Conservation (phyloP, 2,113 vertebrate species). For the Triplophysa siluroides region DNA sequence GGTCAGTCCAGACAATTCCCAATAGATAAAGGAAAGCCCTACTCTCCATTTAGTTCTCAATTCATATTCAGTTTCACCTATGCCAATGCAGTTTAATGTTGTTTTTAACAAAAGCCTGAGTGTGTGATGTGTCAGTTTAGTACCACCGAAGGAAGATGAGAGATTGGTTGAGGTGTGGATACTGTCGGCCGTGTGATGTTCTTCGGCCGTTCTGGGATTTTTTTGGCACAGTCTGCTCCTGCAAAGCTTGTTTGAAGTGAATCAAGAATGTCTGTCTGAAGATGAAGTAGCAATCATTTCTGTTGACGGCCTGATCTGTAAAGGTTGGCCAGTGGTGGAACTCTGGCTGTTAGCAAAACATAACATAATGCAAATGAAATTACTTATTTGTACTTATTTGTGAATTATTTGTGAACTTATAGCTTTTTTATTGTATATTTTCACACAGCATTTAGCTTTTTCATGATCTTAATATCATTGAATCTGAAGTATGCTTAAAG, state of each 20-base stretch:
- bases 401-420: too few species aligned
- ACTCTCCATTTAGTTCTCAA: not conserved
- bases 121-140: slow-evolving; percentile 2
- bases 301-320: slow-evolving; percentile 59
- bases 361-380: too few species aligned
- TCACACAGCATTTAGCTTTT: too few species aligned
- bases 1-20: not conserved
- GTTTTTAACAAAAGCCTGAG: not conserved
- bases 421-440: too few species aligned
- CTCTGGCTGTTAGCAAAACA: slow-evolving; percentile 62
- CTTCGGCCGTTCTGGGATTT: too few species aligned
- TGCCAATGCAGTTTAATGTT: not conserved
- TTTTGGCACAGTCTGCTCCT: not conserved
- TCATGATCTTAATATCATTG: too few species aligned
- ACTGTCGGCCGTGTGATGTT: not conserved
- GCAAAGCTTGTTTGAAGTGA: slow-evolving; percentile 20
- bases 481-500: too few species aligned
- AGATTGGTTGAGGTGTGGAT: slow-evolving; percentile 12
- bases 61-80: not conserved
- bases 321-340: slow-evolving; percentile 58
- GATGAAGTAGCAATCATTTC: slow-evolving; percentile 66
- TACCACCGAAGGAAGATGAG: not conserved
- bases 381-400: too few species aligned
- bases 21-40: not conserved
- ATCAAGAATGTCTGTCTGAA: slow-evolving; percentile 63